A percentile compares a stretch with the other conserved stretches of the same genome.
phyloP scores from a whole-genome alignment of 2,113 vertebrate species.

The Clarias gariepinus region DNA sequence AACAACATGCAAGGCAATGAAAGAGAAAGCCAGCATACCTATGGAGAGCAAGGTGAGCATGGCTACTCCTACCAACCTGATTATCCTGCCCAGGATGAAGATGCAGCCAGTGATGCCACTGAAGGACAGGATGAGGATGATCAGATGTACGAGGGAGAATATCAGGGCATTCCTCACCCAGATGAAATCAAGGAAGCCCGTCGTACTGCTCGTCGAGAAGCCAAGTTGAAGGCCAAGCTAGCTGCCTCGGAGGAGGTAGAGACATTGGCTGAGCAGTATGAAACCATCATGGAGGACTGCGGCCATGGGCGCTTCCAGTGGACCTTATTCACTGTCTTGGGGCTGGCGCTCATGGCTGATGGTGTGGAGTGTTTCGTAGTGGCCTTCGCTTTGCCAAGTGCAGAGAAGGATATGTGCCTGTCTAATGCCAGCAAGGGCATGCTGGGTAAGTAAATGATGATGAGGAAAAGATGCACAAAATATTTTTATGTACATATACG shows the following conservation, averaged over 20 bases:
- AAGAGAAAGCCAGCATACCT: conserved; percentile 61
- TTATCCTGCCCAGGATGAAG: conserved; percentile 79
- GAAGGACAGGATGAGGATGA: conserved; percentile 95
- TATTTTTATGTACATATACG: not conserved
- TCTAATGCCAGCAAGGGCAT: conserved; percentile 93
- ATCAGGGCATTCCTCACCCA: conserved; percentile 94
- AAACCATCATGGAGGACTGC: conserved; percentile 94
- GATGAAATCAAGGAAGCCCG: conserved; percentile 87
- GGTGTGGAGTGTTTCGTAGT: conserved; percentile 96
- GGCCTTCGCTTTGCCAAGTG: conserved; percentile 92
- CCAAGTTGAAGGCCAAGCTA: conserved; percentile 85
- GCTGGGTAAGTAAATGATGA: conserved; percentile 82
- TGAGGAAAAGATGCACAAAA: not conserved
- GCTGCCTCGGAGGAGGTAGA: conserved; percentile 79
- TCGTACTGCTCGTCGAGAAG: conserved; percentile 80
- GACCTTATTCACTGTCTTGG: conserved; percentile 90
- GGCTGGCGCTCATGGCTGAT: conserved; percentile 95
- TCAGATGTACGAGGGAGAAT: conserved; percentile 97
- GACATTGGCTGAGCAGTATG: conserved; percentile 90
- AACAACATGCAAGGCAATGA: conserved; percentile 76
- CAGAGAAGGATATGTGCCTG: conserved; percentile 98
- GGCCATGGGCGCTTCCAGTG: conserved; percentile 97
- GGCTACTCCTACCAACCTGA: conserved; percentile 77
- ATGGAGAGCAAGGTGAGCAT: conserved; percentile 73
- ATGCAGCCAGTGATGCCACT: conserved; percentile 89